phyloP scores from a whole-genome alignment of 2,797 vertebrate genomes.

The Diplodus puntazzo region DNA sequence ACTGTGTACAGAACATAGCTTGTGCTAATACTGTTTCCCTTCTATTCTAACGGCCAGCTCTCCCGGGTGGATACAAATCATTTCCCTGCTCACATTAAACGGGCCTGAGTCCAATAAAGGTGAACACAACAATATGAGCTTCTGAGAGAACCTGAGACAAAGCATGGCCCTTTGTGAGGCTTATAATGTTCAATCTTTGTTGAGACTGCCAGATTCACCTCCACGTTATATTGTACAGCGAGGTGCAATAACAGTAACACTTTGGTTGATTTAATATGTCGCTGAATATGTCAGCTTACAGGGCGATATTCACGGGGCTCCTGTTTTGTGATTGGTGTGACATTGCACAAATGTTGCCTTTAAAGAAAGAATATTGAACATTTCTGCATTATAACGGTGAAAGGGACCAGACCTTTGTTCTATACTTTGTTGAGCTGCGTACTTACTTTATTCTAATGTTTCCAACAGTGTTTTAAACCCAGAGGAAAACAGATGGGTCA shows the following conservation, averaged over 20 bases:
- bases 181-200: background rate
- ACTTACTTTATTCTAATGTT: too few species aligned
- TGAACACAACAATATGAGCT: slow-evolving; percentile 38
- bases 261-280: slow-evolving; percentile 11
- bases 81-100: slow-evolving; percentile 46
- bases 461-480: too few species aligned
- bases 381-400: too few species aligned
- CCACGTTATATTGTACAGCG: background rate
- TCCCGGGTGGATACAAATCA: slow-evolving; percentile 21
- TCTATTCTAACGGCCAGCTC: slow-evolving; percentile 55
- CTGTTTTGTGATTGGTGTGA: slow-evolving; percentile 7
- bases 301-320: background rate
- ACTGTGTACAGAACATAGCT: slow-evolving; percentile 72
- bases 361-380: background rate
- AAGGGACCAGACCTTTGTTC: too few species aligned
- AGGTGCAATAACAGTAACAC: background rate
- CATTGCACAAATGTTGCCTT: background rate
- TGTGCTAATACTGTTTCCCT: slow-evolving; percentile 63
- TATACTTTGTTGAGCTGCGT: too few species aligned
- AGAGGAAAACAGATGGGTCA: too few species aligned
- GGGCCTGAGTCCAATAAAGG: slow-evolving; percentile 38
- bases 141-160: slow-evolving; percentile 15
- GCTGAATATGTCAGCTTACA: slow-evolving; percentile 1
- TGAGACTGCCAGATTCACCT: slow-evolving; percentile 11
- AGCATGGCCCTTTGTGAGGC: slow-evolving; percentile 24